A percentile compares a stretch with the other conserved stretches of the same genome.
phyloP scores from a whole-genome alignment of 2,888 invertebrate species.

The Cyaniris semiargus region DNA sequence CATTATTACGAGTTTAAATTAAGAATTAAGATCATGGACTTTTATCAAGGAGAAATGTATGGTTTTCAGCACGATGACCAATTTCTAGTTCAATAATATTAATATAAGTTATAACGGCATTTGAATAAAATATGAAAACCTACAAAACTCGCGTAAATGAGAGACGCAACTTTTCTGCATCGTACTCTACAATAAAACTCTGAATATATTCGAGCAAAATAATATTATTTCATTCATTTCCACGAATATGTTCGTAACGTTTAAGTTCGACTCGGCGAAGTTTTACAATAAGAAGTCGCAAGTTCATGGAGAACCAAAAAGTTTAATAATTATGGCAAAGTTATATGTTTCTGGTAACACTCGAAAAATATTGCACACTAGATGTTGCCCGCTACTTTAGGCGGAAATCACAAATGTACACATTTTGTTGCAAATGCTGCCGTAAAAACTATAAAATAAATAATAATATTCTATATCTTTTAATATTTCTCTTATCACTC shows the following conservation, averaged over 20 bases:
- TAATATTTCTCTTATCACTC: no score
- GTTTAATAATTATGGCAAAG: conserved; percentile 1
- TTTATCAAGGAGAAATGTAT: no score
- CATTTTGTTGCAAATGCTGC: no score
- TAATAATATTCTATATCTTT: no score
- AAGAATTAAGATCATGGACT: neutral
- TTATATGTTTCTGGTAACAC: neutral
- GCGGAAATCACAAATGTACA: neutral
- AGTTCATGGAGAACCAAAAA: neutral
- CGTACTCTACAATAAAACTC: neutral
- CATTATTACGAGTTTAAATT: neutral
- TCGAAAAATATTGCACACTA: neutral
- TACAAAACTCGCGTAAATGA: neutral
- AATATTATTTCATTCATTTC: conserved; percentile 11
- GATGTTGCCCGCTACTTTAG: neutral
- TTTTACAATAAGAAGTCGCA: conserved; percentile 22
- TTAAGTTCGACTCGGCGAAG: neutral
- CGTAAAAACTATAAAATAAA: no score
- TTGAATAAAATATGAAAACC: no score
- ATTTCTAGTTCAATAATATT: no score
- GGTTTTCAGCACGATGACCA: no score
- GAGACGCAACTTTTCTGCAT: neutral
- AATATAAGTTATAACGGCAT: no score
- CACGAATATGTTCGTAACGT: neutral
- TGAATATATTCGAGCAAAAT: neutral